Base-by-base conservation (phyloP, 2,888 invertebrate genomes). In the Diloba caeruleocephala region DNA sequence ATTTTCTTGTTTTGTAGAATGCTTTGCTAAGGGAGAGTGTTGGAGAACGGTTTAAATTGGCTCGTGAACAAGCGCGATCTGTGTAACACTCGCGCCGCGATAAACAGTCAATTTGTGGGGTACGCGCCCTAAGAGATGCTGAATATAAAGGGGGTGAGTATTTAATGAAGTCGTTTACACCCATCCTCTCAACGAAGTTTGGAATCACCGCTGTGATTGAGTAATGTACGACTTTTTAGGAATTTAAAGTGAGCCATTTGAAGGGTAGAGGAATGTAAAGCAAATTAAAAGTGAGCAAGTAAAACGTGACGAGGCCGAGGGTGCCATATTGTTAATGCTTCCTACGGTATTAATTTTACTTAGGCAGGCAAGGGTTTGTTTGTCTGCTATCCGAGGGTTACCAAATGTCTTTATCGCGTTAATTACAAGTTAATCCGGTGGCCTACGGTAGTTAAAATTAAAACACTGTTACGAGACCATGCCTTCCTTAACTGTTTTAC, bases 81-180 rank as follows among this genome's bases (percentile, higher is more conserved):
- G 77, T 78, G 81, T 82, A 81, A 84, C 79, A 70, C 76, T 71
- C 65, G 72, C 71, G 69, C 71, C 34, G 82, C 84, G 74, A 80
- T 87, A 88, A 90, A 89, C 85, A 87, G 78, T 77, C 86, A 88
- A 89, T 88, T 88, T 86, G 69, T 74, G 75, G 67, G 74, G 51
- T 81, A 76, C 78, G 75, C 76, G 76, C 76, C 73, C 72, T 73
- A 67, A 77, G 75, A 78, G 70, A 73, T 76, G 70, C 71, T 69
- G 77, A 82, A 81, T 82, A 81, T 82, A 85, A 83, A 84, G 76
- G 78, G 73, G 59, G 52, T 68, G 74, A 36, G 59, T 65, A 72
- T 77, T 84, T 85, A 87, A 89, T 85, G 81, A 87, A 88, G 83
- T 79, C 79, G 84, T 89, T 87, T 85, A 84, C 78, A 79, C 66